Base-by-base conservation (phyloP, 2,113 vertebrate genomes). In the Garra rufa region DNA sequence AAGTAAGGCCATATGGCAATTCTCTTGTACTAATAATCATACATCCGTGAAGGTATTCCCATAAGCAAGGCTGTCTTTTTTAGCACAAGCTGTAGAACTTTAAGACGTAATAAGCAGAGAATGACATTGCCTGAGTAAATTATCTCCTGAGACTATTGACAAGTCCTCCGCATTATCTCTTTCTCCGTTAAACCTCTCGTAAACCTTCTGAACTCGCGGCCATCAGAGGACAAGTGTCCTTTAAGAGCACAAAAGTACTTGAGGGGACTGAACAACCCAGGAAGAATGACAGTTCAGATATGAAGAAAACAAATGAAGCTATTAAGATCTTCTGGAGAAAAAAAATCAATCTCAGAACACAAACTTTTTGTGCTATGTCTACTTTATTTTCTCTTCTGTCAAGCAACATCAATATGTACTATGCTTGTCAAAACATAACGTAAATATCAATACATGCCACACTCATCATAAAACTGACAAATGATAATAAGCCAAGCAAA, bases 81-180 rank as follows among this genome's bases (percentile, higher is more conserved):
- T 85, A 88, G 89, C 84, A 80, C 89, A 91, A 89, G 90, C 91
- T 92, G 88, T 88, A 89, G 90, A 88, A 91, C n/a, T 34, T 92
- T 92, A 92, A 85, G 85, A 67, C 65, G 83, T 88, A 90, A 90
- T 86, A 86, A 92, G 90, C 34, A 86, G 81, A 87, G 84, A 88
- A 92, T 88, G 88, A 87, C 89, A 90, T 92, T 91, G 91, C 89
- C 87, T 91, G 89, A 84, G 90, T 87, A 91, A 92, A 92, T 88
- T 83, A 91, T 92, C 85, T 90, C 88, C 91, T 87, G 85, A 76
- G 82, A 86, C 38, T 77, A 46, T 67, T 89, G 90, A 92, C 88
- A 93, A 88, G 82, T 90, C 85, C 90, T 87, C 88, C 90, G 90
- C 88, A 87, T 88, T 9, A 78, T 78, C 38, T 44, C n/a, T 78